Evolutionary conservation across 2,797 vertebrate genomes (phyloP), one percentile per base, ranked within the genome.

Genomic region (Pangasius djambal): DNA sequence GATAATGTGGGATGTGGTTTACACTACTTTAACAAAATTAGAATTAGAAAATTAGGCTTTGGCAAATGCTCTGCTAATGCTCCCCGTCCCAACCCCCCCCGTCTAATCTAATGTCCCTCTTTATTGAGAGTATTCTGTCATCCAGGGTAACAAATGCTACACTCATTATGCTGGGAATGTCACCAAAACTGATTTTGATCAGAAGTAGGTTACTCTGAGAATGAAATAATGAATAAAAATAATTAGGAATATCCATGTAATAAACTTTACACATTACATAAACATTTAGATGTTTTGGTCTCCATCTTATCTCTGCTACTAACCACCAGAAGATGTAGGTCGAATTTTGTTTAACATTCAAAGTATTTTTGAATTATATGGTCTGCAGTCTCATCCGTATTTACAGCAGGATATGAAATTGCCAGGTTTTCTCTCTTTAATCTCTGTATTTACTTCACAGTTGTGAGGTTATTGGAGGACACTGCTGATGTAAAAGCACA

Each of bases 401-500:
- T 37, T 22, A 59, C 31, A 82, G 34, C 79, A 59, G 55, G 13
- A 31, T n/a, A 31, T 2, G 61, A 84, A 67, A 67, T 20, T 18
- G 61, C 25, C 81, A 65, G 20, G 44, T 6, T 63, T 78, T 59
- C 6, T 59, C 59, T 69, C 63, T 44, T 37, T 63, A 75, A 44
- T n/a, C 52, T 75, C 52, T 28, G 63, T 15, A 10, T 44, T 86
- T 12, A 31, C 25, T 63, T 59, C 69, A 59, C 22, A 15, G 34
- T 86, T 31, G 52, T 48, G 67, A 13, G 70, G 83, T 89, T 89
- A 85, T 48, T 82, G 65, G 18, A 90, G 87, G 87, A 77, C 69
- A 86, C 20, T 61, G 55, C 25, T 65, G 48, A 85, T 69, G 65
- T 81, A 79, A 75, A 88, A 28, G n/a, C 69, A 85, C 83, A 83